Percentiles rank a stretch among this genome's conserved stretches.
phyloP scores from a whole-genome alignment of 2,888 invertebrate species.

The Chrysina gloriosa region DNA sequence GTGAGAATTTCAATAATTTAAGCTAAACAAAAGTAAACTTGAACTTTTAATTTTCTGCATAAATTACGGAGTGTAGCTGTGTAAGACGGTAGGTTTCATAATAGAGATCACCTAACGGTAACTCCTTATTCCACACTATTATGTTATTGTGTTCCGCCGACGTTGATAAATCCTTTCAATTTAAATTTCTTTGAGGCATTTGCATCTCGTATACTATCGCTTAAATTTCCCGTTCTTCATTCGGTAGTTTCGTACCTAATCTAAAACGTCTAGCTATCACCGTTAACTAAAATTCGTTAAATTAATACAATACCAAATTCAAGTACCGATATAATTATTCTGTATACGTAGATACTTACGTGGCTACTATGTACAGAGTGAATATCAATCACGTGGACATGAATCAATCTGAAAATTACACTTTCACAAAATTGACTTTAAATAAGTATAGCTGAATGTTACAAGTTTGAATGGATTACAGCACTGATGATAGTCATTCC shows the following conservation, averaged over 20 bases:
- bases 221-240: background rate
- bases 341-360: no score
- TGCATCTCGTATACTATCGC: background rate
- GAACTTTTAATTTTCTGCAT: slow-evolving; percentile 39
- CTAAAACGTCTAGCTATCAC: no score
- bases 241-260: background rate
- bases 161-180: slow-evolving; percentile 11
- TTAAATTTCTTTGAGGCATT: background rate
- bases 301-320: no score
- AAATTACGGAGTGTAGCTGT: slow-evolving; percentile 10
- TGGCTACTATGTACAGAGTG: no score
- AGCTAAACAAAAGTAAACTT: slow-evolving; percentile 33
- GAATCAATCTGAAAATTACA: no score
- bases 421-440: no score
- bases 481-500: no score
- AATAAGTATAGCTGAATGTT: no score
- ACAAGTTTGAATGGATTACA: no score
- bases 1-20: slow-evolving; percentile 39
- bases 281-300: no score
- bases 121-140: background rate
- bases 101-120: background rate
- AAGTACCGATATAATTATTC: no score
- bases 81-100: slow-evolving; percentile 16
- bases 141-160: slow-evolving; percentile 1
- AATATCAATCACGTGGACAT: no score